Percentiles rank a stretch among this genome's conserved stretches.
Evolutionary conservation across 35 echinoderm and acorn worm genomes (phyloP).

Genomic region (Lytechinus variegatus): DNA sequence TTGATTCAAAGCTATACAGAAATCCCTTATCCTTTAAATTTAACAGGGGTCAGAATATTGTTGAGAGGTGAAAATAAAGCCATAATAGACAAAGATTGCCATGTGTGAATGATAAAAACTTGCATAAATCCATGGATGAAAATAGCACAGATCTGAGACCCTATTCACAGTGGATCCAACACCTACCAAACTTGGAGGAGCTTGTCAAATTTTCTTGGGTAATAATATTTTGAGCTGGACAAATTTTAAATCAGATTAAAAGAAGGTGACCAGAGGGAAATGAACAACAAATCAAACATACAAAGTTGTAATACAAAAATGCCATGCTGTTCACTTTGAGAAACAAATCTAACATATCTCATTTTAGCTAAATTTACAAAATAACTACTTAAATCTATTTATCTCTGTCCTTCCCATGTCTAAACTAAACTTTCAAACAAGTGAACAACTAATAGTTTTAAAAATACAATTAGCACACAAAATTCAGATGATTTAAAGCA

Average conservation of each 20-base stretch:
- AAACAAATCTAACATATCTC: background rate
- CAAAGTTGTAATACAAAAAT: background rate
- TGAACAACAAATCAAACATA: background rate
- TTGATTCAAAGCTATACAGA: background rate
- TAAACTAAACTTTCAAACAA: too few species aligned
- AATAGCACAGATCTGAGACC: background rate
- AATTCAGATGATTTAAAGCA: too few species aligned
- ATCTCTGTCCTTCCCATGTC: too few species aligned
- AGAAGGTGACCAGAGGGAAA: background rate
- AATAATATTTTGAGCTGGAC: background rate
- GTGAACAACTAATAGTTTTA: too few species aligned
- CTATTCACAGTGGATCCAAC: background rate
- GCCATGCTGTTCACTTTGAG: background rate
- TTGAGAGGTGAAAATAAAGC: background rate
- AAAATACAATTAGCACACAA: too few species aligned
- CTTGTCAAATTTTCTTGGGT: background rate
- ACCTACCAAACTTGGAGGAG: background rate
- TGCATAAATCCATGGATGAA: background rate
- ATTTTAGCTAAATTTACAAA: background rate
- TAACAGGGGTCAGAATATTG: background rate
- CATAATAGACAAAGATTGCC: background rate
- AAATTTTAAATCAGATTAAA: background rate
- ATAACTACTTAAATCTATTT: background rate
- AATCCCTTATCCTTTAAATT: background rate
- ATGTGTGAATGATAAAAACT: background rate